Base-by-base conservation (phyloP, 2,113 vertebrate genomes). In the Pampusana beccarii region DNA sequence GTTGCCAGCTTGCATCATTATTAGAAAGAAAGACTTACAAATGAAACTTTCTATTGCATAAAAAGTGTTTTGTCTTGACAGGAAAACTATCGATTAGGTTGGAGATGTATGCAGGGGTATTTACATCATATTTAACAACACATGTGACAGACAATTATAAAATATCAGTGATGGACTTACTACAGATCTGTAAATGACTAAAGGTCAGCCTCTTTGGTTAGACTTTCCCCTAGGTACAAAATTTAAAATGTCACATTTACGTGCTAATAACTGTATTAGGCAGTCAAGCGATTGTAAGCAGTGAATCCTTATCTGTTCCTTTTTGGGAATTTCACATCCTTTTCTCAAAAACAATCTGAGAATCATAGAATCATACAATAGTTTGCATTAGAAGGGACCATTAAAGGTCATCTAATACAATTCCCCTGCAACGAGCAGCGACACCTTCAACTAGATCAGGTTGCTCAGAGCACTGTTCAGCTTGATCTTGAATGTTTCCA, bases 221-320 rank as follows among this genome's bases (percentile, higher is more conserved):
- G 17, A 51, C 94, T 94, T 97, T 78, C 25, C 70, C 46, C 8
- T 53, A 86, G 71, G 78, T 38, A 95, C 95, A 71, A 91, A 86
- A 60, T 42, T 34, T 48, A 44, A 82, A 97, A 97, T 95, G 84
- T 90, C 91, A 92, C 78, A 93, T 97, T 98, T 97, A 72, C 71
- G 94, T 70, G 95, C 40, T 26, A 90, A 69, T 95, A 96, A 86
- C 78, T 64, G 1, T 95, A 95, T 94, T 65, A 80, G 78, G n/a
- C 24, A 38, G 29, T 34, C 51, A 93, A 87, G 74, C 7, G 86
- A 21, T 72, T 73, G 6, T 51, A 64, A 94, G 48, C 15, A 85
- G 23, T 70, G 38, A 96, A 79, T 82, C 33, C 3, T 29, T 5
- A 40, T 88, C 57, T 90, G 17, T 34, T 64, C 7, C 36, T 78